A percentile compares a stretch with the other conserved stretches of the same genome.
Evolutionary conservation across 2,888 invertebrate species (phyloP).

Genomic region (Altica lythri): DNA sequence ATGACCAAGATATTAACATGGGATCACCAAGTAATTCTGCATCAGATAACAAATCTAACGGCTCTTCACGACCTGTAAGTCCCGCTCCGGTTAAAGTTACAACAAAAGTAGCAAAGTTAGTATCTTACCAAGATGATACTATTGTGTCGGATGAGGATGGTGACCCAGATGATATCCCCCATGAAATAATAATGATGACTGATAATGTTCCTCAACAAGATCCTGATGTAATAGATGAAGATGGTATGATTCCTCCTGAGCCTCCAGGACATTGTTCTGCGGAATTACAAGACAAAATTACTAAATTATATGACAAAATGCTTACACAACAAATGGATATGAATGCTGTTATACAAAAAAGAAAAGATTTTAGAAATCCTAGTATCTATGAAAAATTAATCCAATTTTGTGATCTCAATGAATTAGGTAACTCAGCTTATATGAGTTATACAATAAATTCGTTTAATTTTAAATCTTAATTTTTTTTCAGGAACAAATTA

Average conservation of each 20-base stretch:
- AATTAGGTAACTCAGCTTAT: conserved; percentile 72
- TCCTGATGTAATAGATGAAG: conserved; percentile 47
- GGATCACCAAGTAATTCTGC: conserved; percentile 43
- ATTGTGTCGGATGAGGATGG: conserved; percentile 77
- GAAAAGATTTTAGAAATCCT: conserved; percentile 94
- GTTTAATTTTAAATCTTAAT: not conserved
- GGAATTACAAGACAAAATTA: conserved; percentile 83
- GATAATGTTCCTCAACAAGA: conserved; percentile 49
- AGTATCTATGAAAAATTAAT: conserved; percentile 98
- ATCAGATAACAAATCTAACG: conserved; percentile 57
- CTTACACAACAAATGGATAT: conserved; percentile 80
- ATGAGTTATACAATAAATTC: not conserved
- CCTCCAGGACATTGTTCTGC: conserved; percentile 79
- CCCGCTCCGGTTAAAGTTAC: conserved; percentile 52
- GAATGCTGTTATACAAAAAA: conserved; percentile 86
- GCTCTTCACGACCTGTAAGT: conserved; percentile 55
- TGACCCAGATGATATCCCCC: conserved; percentile 55
- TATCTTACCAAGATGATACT: conserved; percentile 64
- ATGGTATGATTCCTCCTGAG: conserved; percentile 79
- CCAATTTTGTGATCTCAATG: conserved; percentile 92
- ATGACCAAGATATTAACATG: conserved; percentile 44
- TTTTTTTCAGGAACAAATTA: conserved; percentile 78
- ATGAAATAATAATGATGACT: conserved; percentile 59
- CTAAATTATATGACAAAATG: conserved; percentile 78
- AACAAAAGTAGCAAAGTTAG: conserved; percentile 56